Evolutionary conservation across 2,113 vertebrate genomes (phyloP).

Genomic region (Lepisosteus osseus): DNA sequence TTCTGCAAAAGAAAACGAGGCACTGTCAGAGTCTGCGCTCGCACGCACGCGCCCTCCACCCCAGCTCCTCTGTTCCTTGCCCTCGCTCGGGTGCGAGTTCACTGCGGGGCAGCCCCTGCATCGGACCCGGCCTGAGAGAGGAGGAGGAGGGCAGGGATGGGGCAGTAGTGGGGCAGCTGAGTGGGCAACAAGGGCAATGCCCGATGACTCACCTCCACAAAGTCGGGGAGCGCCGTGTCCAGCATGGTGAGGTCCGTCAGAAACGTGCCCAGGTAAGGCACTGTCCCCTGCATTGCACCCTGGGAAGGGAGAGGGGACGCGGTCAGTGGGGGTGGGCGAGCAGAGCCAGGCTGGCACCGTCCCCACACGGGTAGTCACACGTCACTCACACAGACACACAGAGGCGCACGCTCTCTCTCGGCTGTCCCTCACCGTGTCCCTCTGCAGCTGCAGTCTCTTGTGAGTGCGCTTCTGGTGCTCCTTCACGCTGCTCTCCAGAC

Average conservation of each 20-base stretch:
- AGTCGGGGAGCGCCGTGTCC: conserved; percentile 84
- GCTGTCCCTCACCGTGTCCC: conserved; percentile 77
- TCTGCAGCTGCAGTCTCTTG: conserved; percentile 84
- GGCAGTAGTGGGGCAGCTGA: too few species aligned
- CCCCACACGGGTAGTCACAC: conserved; percentile 5
- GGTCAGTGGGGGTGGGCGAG: neutral
- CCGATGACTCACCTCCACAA: conserved; percentile 71
- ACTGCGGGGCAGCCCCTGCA: too few species aligned
- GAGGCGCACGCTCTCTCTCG: conserved; percentile 8
- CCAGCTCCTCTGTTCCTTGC: too few species aligned
- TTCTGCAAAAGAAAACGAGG: conserved; percentile 64
- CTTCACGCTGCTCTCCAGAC: conserved; percentile 84
- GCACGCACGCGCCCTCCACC: too few species aligned
- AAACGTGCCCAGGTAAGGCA: conserved; percentile 90
- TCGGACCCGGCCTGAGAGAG: neutral
- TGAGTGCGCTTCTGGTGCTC: conserved; percentile 92
- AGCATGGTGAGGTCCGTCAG: conserved; percentile 89
- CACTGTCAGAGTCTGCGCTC: conserved; percentile 30
- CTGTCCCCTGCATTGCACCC: conserved; percentile 93
- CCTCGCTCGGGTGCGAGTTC: too few species aligned
- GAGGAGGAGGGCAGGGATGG: neutral
- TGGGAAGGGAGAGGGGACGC: conserved; percentile 38
- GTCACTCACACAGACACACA: conserved; percentile 20
- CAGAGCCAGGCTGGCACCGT: conserved; percentile 10
- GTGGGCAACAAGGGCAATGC: too few species aligned